Percentiles rank a stretch among this genome's conserved stretches.
These are phyloP conservation scores for Bellardia pandia DNA, from an alignment of 2,888 invertebrate genomes.

Conservation along the genomic window DNA sequence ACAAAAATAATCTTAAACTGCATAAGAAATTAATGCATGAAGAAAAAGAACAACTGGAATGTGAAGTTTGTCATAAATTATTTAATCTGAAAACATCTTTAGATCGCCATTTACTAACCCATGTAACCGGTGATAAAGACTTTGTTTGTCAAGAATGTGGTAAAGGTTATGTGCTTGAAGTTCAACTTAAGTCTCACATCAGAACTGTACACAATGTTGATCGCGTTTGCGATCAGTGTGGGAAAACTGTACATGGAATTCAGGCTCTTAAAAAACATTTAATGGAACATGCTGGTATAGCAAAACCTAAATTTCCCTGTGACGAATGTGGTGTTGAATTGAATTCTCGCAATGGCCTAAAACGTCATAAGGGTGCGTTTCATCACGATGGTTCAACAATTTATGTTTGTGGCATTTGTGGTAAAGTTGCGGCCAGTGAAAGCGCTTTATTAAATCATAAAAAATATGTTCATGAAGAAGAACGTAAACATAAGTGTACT, in stretches of 20 bases:
- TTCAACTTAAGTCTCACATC: conserved; percentile 44
- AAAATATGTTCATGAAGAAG: conserved; percentile 40
- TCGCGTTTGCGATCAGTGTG: conserved; percentile 58
- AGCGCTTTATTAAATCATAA: conserved; percentile 46
- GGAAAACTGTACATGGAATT: conserved; percentile 40
- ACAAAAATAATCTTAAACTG: conserved; percentile 59
- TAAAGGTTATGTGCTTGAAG: conserved; percentile 42
- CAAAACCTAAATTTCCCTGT: conserved; percentile 44
- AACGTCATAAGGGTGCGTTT: conserved; percentile 30
- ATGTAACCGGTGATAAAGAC: conserved; percentile 67
- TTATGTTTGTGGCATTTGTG: conserved; percentile 46
- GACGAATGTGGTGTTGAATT: conserved; percentile 45
- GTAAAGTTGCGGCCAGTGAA: conserved; percentile 33
- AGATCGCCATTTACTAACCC: conserved; percentile 72
- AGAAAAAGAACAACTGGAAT: conserved; percentile 58
- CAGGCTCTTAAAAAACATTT: conserved; percentile 41
- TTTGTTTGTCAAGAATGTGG: conserved; percentile 75
- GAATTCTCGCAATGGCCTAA: conserved; percentile 25
- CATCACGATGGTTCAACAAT: conserved; percentile 52
- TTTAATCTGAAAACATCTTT: conserved; percentile 68
- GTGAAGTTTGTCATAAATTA: conserved; percentile 71
- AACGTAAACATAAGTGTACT: conserved; percentile 46
- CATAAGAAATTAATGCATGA: conserved; percentile 73
- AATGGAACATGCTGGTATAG: conserved; percentile 39
- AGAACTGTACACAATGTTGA: conserved; percentile 50